Conservation (phyloP, 2,113 vertebrate genomes). For the Laterallus jamaicensis region DNA sequence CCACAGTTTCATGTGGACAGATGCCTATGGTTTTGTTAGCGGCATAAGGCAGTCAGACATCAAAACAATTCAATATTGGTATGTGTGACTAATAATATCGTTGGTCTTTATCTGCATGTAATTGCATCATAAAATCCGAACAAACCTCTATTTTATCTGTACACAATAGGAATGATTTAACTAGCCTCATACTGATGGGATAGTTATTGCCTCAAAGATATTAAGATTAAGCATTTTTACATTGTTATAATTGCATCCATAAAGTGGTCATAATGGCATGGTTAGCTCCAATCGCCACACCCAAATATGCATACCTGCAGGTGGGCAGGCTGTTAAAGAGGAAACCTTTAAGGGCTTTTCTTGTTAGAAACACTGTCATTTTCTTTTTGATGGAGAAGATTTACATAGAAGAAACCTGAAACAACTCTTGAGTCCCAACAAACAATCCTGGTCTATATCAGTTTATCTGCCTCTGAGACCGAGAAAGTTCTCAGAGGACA, state of each 20-base stretch:
- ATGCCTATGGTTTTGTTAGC: not conserved
- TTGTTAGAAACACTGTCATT: not conserved
- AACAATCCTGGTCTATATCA: not conserved
- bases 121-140: not conserved
- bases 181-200: too few species aligned
- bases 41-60: not conserved
- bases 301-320: not conserved
- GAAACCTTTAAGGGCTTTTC: not conserved
- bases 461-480: constrained; percentile 4
- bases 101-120: not conserved
- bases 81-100: not conserved
- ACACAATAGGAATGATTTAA: not conserved
- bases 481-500: constrained; percentile 49
- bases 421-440: not conserved
- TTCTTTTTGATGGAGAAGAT: not conserved
- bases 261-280: not conserved
- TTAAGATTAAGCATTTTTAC: not conserved
- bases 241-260: not conserved
- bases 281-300: not conserved
- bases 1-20: not conserved
- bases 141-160: not conserved
- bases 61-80: not conserved
- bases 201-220: not conserved
- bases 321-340: not conserved
- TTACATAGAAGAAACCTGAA: not conserved